Evolutionary conservation across 2,888 invertebrate genomes (phyloP).

Genomic region (Drosophila hamatofila): DNA sequence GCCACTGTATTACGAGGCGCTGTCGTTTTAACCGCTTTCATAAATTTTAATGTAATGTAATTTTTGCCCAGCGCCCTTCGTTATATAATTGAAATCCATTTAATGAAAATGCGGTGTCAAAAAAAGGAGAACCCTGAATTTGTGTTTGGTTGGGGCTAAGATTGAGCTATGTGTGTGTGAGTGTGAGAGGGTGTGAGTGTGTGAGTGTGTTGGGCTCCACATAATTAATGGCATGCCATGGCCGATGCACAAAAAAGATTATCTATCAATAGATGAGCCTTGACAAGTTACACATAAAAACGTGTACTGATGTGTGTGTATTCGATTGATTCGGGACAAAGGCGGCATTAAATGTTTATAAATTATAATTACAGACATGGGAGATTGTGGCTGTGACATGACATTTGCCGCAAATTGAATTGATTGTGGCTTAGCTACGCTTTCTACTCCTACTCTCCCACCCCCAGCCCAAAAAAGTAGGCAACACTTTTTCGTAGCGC

Average conservation of each 20-base stretch:
- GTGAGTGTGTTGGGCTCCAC: constrained; percentile 18
- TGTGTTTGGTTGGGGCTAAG: constrained; percentile 34
- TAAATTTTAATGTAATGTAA: constrained; percentile 73
- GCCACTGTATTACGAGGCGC: constrained; percentile 27
- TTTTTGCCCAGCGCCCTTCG: constrained; percentile 22
- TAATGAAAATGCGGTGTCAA: constrained; percentile 79
- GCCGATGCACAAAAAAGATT: constrained; percentile 74
- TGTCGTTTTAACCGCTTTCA: constrained; percentile 68
- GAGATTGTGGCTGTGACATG: constrained; percentile 45
- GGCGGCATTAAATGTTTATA: constrained; percentile 69
- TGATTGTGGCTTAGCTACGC: constrained; percentile 45
- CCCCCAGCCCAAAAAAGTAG: not conserved
- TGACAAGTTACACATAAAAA: constrained; percentile 58
- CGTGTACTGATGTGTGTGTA: constrained; percentile 5
- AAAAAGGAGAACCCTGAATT: constrained; percentile 23
- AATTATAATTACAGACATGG: constrained; percentile 71
- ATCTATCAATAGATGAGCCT: constrained; percentile 75
- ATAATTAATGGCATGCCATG: constrained; percentile 75
- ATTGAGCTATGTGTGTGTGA: constrained; percentile 14
- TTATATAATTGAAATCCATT: constrained; percentile 78
- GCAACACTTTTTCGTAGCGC: constrained; percentile 30
- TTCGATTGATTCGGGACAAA: constrained; percentile 66
- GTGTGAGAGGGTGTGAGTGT: not conserved
- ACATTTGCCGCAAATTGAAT: constrained; percentile 62
- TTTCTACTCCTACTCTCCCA: not conserved